Conservation (phyloP, 2,113 vertebrate species). For the Peucedramus taeniatus region DNA sequence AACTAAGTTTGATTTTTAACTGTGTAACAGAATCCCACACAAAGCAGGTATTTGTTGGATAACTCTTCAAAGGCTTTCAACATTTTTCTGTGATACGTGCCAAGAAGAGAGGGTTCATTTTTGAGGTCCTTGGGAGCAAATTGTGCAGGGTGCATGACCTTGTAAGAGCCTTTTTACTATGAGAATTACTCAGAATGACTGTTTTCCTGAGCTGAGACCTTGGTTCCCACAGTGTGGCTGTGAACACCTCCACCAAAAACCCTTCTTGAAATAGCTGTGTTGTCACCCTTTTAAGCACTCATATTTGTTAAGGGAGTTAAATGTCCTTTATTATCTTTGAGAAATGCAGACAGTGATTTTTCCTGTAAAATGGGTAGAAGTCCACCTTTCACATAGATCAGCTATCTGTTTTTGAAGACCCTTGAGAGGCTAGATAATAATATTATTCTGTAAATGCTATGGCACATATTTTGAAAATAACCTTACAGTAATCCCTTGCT, state of each 20-base stretch:
- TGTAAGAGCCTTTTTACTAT: not conserved
- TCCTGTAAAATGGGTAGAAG: not conserved
- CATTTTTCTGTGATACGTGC: not conserved
- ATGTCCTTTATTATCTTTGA: not conserved
- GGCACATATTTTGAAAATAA: not conserved
- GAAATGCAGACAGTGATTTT: not conserved
- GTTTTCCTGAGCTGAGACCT: not conserved
- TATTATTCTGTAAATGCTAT: not conserved
- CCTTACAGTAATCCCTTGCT: not conserved
- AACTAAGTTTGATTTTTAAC: not conserved
- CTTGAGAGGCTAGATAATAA: not conserved
- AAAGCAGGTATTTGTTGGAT: not conserved
- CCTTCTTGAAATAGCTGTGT: not conserved
- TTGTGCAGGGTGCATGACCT: not conserved
- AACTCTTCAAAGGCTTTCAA: not conserved
- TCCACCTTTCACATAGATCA: not conserved
- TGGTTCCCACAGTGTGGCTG: not conserved
- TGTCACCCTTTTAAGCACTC: not conserved
- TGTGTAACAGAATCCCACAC: not conserved
- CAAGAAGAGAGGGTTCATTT: not conserved
- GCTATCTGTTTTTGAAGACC: not conserved
- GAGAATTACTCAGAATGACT: not conserved
- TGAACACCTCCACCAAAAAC: not conserved
- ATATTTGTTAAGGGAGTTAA: not conserved
- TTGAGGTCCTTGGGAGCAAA: not conserved